These are phyloP conservation scores for Laticauda laticaudata DNA, from an alignment of 2,113 vertebrate species.

Conservation along the genomic window DNA sequence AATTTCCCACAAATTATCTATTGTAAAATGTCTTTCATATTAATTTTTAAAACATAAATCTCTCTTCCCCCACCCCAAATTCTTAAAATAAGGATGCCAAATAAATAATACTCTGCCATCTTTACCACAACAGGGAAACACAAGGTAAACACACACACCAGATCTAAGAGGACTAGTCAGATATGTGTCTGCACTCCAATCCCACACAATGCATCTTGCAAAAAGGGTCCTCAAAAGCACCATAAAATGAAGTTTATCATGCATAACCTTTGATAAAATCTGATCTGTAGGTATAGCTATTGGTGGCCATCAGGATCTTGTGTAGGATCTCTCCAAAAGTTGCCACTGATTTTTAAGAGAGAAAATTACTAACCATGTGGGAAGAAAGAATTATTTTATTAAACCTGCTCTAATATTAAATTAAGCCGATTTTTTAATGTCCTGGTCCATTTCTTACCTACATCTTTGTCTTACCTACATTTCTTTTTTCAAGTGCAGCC, in stretches of 20 bases:
- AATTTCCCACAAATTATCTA: neutral
- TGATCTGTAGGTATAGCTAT: neutral
- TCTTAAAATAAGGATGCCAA: neutral
- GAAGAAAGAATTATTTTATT: neutral
- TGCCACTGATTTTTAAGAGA: neutral
- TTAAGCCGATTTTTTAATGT: neutral
- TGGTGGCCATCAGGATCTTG: neutral
- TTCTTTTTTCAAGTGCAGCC: neutral
- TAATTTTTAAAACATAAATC: neutral
- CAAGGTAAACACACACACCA: neutral
- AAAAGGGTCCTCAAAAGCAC: neutral
- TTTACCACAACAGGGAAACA: neutral
- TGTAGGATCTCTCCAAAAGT: neutral
- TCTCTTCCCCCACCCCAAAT: neutral
- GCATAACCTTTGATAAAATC: neutral
- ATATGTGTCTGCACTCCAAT: neutral
- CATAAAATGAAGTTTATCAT: neutral
- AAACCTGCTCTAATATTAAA: neutral
- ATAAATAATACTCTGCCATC: neutral
- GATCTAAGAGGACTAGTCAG: neutral
- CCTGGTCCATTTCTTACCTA: neutral
- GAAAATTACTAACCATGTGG: neutral
- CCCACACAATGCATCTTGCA: neutral
- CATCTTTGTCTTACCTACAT: neutral
- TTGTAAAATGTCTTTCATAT: neutral